phyloP scores from a whole-genome alignment of 2,888 invertebrate genomes.

The Ophion obscuratus region DNA sequence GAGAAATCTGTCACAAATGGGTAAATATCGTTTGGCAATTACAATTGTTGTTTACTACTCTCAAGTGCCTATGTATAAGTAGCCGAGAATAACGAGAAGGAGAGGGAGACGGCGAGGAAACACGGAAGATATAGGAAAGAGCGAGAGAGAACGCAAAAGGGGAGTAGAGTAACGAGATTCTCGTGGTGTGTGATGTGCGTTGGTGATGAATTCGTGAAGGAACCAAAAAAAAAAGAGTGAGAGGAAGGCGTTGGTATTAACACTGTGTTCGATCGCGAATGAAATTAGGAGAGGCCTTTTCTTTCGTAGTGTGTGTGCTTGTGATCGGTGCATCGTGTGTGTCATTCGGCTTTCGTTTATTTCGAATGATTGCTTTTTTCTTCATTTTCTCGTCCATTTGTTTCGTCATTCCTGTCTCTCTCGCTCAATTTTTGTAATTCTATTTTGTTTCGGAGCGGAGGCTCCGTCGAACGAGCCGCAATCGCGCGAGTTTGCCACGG shows the following conservation, averaged over 20 bases:
- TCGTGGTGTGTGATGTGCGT: conserved; percentile 57
- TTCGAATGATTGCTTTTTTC: neutral
- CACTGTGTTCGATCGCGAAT: conserved; percentile 71
- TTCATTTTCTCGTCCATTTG: neutral
- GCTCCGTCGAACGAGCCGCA: conserved; percentile 50
- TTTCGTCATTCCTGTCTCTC: conserved; percentile 25
- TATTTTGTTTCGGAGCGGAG: conserved; percentile 50
- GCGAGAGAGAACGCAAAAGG: conserved; percentile 11
- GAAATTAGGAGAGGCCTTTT: conserved; percentile 65
- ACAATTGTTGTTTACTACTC: conserved; percentile 5
- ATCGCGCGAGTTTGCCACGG: conserved; percentile 47
- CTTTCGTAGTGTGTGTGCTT: conserved; percentile 44
- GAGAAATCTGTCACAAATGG: conserved; percentile 81
- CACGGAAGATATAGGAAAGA: neutral
- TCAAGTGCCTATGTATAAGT: conserved; percentile 6
- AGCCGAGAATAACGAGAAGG: conserved; percentile 24
- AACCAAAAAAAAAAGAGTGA: conserved; percentile 38
- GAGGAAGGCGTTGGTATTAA: conserved; percentile 61
- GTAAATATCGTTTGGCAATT: conserved; percentile 77
- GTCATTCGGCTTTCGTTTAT: conserved; percentile 61
- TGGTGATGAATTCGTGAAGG: conserved; percentile 37
- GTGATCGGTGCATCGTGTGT: conserved; percentile 11
- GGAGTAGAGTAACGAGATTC: conserved; percentile 41
- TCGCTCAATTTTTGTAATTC: conserved; percentile 22
- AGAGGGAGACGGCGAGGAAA: neutral